Percentiles rank a stretch among this genome's conserved stretches.
Evolutionary conservation across 1,140 invertebrate species (phyloP).

Genomic region (Caerostris extrusa): DNA sequence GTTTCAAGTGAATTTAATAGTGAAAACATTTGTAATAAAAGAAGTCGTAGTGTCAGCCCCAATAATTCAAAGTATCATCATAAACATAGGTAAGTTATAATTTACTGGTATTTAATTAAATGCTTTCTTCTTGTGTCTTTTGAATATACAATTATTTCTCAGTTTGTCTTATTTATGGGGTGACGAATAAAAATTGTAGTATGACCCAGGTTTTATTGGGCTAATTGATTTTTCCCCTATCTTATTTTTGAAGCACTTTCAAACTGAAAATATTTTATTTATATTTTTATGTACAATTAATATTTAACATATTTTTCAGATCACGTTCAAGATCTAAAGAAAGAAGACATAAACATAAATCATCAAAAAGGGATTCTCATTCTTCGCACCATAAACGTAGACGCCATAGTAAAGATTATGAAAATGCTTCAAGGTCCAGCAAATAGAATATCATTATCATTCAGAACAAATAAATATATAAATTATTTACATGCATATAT

Average conservation of each 20-base stretch:
- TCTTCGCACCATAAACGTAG: conserved; percentile 30
- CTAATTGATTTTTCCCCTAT: too few species aligned
- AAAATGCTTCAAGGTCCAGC: neutral
- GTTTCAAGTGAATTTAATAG: conserved; percentile 22
- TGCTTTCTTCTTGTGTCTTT: neutral
- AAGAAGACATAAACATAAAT: conserved; percentile 37
- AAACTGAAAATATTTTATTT: neutral
- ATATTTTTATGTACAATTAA: neutral
- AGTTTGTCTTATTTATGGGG: too few species aligned
- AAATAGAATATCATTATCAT: neutral
- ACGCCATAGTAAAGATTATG: conserved; percentile 22
- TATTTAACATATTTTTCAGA: neutral
- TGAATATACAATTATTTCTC: too few species aligned
- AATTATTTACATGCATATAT: too few species aligned
- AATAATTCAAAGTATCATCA: neutral
- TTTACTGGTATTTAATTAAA: neutral
- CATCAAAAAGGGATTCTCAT: conserved; percentile 8
- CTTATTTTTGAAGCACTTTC: neutral
- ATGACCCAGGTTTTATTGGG: neutral
- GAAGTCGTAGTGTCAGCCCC: neutral
- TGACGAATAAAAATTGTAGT: neutral
- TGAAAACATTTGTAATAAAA: neutral
- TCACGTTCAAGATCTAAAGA: conserved; percentile 6
- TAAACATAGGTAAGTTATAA: conserved; percentile 22
- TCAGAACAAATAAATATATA: neutral